Percentiles rank a stretch among this genome's conserved stretches.
phyloP scores from a whole-genome alignment of 2,888 invertebrate species.

The Cerceris rybyensis region DNA sequence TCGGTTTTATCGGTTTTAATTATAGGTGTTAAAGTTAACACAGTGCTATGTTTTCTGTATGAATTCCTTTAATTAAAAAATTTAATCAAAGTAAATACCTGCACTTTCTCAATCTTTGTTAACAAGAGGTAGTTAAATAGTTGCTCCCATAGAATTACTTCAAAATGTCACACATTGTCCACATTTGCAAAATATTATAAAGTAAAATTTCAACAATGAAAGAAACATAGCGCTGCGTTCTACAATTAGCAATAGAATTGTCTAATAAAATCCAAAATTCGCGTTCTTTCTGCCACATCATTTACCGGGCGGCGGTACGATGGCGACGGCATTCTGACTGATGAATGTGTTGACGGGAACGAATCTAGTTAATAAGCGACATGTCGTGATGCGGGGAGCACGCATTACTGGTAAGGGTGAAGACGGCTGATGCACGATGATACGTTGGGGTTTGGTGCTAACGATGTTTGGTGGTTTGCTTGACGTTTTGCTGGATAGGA shows the following conservation, averaged over 20 bases:
- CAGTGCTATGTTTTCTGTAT: slow-evolving; percentile 70
- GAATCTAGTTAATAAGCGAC: slow-evolving; percentile 81
- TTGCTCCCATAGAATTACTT: too few species aligned
- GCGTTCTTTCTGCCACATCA: slow-evolving; percentile 68
- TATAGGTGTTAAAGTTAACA: slow-evolving; percentile 56
- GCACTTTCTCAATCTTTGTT: too few species aligned
- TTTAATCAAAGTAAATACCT: too few species aligned
- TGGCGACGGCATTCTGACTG: slow-evolving; percentile 78
- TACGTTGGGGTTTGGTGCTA: slow-evolving; percentile 79
- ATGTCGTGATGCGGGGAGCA: slow-evolving; percentile 79
- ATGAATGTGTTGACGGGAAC: slow-evolving; percentile 78
- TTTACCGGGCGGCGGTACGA: slow-evolving; percentile 79
- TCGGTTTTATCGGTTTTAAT: slow-evolving; percentile 22
- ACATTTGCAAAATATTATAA: background rate
- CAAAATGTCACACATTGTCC: background rate
- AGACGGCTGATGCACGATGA: slow-evolving; percentile 80
- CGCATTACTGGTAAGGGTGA: slow-evolving; percentile 80
- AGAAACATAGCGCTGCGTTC: slow-evolving; percentile 67
- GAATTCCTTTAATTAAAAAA: background rate
- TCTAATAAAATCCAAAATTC: slow-evolving; percentile 62
- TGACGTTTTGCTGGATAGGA: slow-evolving; percentile 77
- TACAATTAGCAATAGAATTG: slow-evolving; percentile 63
- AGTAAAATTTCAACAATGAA: background rate
- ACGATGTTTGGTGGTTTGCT: slow-evolving; percentile 78
- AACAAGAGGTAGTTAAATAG: too few species aligned